Conservation (phyloP, 2,113 vertebrate genomes). For the Micronisus gabar region DNA sequence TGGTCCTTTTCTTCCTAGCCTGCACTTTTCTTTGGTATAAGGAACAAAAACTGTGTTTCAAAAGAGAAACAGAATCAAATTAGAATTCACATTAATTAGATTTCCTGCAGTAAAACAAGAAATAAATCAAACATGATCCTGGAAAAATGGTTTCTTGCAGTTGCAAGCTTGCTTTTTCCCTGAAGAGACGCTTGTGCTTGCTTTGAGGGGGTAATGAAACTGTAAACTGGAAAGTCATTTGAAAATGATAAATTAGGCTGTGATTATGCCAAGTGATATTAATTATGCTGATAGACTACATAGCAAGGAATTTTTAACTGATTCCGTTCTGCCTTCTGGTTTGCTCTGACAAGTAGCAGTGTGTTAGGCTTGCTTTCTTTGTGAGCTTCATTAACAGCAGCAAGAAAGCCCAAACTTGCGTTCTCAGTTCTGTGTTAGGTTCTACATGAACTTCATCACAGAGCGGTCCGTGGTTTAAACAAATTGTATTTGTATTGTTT, state of each 20-base stretch:
- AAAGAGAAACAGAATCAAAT: conserved; percentile 50
- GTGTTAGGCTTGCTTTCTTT: background rate
- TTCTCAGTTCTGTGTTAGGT: background rate
- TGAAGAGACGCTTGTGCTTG: conserved; percentile 22
- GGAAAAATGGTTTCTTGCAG: background rate
- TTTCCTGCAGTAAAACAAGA: conserved; percentile 35
- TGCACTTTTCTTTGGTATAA: background rate
- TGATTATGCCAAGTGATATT: conserved; percentile 42
- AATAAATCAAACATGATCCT: conserved; percentile 45
- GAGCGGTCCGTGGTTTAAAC: background rate
- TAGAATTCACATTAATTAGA: conserved; percentile 55
- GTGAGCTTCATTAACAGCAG: background rate
- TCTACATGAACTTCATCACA: background rate
- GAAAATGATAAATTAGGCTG: conserved; percentile 41
- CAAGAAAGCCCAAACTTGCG: background rate
- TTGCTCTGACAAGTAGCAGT: background rate
- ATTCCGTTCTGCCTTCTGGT: background rate
- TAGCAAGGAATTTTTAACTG: conserved; percentile 3
- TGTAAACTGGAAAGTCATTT: conserved; percentile 4
- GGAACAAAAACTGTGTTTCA: conserved; percentile 31
- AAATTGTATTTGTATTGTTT: background rate
- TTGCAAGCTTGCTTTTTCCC: conserved; percentile 29
- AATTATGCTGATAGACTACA: conserved; percentile 54
- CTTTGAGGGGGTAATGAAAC: conserved; percentile 41
- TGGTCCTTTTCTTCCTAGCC: background rate